A percentile compares a stretch with the other conserved stretches of the same genome.
Evolutionary conservation across 2,113 vertebrate genomes (phyloP).

Genomic region (Recurvirostra avosetta): DNA sequence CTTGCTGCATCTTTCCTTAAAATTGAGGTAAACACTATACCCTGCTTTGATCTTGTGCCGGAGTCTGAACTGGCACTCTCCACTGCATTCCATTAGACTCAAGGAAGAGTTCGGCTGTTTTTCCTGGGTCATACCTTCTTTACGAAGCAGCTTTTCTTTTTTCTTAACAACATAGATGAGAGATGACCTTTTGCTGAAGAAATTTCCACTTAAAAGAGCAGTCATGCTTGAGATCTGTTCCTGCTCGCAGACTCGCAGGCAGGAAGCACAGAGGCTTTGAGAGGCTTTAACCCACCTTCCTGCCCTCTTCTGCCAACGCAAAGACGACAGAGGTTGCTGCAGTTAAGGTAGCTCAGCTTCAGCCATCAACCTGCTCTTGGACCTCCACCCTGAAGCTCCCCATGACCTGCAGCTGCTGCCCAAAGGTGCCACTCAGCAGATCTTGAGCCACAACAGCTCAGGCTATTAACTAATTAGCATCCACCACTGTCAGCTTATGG

Average conservation of each 20-base stretch:
- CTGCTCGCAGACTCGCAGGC: not conserved
- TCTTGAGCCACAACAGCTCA: not conserved
- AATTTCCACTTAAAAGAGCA: conserved; percentile 17
- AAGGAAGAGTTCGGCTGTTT: not conserved
- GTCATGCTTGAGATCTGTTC: not conserved
- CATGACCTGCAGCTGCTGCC: not conserved
- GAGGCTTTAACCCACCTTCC: not conserved
- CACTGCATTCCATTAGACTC: not conserved
- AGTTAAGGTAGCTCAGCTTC: not conserved
- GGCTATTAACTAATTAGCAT: not conserved
- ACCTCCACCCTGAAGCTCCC: not conserved
- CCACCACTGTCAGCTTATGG: not conserved
- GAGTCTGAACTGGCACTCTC: not conserved
- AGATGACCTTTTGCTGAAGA: not conserved
- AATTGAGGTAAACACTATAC: not conserved
- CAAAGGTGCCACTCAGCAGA: not conserved
- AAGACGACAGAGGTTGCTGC: not conserved
- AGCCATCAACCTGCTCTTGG: rapidly evolving
- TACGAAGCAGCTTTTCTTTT: not conserved
- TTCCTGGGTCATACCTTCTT: not conserved
- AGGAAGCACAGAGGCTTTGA: not conserved
- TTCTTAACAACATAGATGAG: not conserved
- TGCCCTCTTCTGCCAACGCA: not conserved
- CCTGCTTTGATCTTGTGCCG: not conserved
- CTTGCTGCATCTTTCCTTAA: not conserved